Base-by-base conservation (phyloP, 2,113 vertebrate genomes). In the Indicator indicator region DNA sequence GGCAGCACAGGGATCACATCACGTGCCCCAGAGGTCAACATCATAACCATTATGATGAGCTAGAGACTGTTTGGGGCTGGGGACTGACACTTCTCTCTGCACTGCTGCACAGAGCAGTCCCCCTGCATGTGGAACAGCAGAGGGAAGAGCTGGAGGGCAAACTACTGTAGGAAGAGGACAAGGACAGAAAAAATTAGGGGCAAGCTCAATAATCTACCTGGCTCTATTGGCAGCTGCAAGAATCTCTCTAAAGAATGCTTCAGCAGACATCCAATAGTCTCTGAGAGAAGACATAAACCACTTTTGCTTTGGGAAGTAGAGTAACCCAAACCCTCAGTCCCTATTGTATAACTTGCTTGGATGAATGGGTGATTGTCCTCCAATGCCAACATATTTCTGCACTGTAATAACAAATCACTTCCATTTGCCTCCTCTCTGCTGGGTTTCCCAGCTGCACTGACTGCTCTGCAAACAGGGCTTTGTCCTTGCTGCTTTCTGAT, bases 241-340 rank as follows among this genome's bases (percentile, higher is more conserved):
- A 50, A 26, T 52, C 44, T 74, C 38, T 84, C 84, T 89, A 75
- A 84, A 27, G 54, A 92, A 60, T 55, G n/a, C 63, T 81, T 92
- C 76, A 77, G 76, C 0, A 65, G 67, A 67, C 28, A 4, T 48
- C 44, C 67, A 62, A 3, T 5, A 69, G 55, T 40, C 58, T 78
- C 62, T 56, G 50, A 84, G 33, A 91, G 74, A 64, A 64, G 38
- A 72, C 48, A 75, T 30, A 64, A 76, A 62, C 59, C 1, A 82
- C 63, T 87, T 93, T 58, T 69, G 70, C 59, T 87, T 87, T 87
- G 74, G 71, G 59, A 91, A 95, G 93, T 58, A 1, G 59, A 87
- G 78, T 87, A 87, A 91, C 38, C 36, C 84, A 82, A 89, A 75
- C 11, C 33, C 70, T 72, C 72, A 32, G 48, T 60, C 38, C 28